phyloP scores from a whole-genome alignment of 1,140 invertebrate species.

The Berghia stephanieae region DNA sequence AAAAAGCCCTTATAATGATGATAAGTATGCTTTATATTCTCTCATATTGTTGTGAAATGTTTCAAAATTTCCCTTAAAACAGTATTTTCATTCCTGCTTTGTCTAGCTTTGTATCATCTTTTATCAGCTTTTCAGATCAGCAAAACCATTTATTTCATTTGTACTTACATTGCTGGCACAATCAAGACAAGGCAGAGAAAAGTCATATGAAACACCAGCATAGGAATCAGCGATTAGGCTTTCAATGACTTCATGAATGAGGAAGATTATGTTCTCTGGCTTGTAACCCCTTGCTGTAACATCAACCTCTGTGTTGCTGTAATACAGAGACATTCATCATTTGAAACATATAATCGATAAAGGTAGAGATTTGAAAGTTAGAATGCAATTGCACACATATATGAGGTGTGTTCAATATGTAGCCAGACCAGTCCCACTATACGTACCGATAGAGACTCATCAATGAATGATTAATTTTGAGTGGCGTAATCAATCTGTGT shows the following conservation, averaged over 20 bases:
- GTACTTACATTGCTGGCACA: conserved; percentile 57
- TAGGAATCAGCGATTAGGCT: conserved; percentile 62
- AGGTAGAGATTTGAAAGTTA: no score
- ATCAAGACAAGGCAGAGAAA: conserved; percentile 60
- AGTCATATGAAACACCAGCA: conserved; percentile 61
- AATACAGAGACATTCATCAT: conserved; percentile 26
- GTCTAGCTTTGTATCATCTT: background rate
- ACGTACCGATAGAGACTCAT: no score
- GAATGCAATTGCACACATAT: no score
- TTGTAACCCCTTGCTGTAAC: conserved; percentile 58
- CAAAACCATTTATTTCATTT: conserved; percentile 6
- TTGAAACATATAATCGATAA: no score
- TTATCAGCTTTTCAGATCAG: background rate
- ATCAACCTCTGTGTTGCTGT: conserved; percentile 49
- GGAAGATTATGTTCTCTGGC: conserved; percentile 63
- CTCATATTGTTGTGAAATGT: no score
- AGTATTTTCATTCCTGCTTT: background rate
- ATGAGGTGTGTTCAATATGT: no score
- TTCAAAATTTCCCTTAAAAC: background rate
- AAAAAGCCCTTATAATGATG: no score
- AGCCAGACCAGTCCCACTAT: no score
- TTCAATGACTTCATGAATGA: conserved; percentile 63
- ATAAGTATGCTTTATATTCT: no score
- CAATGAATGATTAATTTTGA: no score
- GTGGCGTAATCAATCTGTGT: no score